These are phyloP conservation scores for Hydraecia micacea DNA, from an alignment of 2,888 invertebrate species.

Conservation along the genomic window DNA sequence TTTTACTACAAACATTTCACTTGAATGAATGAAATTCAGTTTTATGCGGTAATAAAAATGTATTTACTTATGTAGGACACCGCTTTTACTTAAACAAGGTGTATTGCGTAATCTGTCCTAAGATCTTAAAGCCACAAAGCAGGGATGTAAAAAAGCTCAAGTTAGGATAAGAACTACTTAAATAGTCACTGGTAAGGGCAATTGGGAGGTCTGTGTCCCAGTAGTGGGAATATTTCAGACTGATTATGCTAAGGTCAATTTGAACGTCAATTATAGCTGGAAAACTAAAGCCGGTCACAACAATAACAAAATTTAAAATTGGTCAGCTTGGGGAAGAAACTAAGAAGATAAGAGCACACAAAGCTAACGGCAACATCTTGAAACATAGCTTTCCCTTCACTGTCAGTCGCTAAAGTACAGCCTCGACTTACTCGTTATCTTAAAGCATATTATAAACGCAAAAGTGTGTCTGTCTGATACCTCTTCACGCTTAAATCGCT, in stretches of 20 bases:
- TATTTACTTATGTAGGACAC: constrained; percentile 39
- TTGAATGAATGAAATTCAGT: constrained; percentile 37
- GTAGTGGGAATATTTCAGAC: neutral
- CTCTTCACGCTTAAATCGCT: too few relatives aligned
- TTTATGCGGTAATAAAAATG: constrained; percentile 32
- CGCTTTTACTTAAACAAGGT: constrained; percentile 40
- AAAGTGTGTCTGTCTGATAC: too few relatives aligned
- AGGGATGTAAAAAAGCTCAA: constrained; percentile 12
- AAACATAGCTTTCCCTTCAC: neutral
- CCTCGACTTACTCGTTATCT: neutral
- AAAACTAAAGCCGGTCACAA: neutral
- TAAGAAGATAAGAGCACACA: neutral
- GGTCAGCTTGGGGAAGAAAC: too few relatives aligned
- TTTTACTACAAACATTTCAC: constrained; percentile 27
- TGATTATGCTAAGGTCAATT: too few relatives aligned
- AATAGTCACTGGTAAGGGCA: neutral
- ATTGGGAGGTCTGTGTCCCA: neutral
- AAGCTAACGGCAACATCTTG: neutral
- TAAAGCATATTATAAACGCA: too few relatives aligned
- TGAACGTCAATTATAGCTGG: neutral
- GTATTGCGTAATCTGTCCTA: constrained; percentile 40
- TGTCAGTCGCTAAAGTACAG: neutral
- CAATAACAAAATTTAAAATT: neutral
- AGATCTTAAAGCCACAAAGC: neutral
- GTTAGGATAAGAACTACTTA: neutral